These are phyloP conservation scores for Allygus modestus DNA, from an alignment of 2,888 invertebrate species.

Conservation along the genomic window DNA sequence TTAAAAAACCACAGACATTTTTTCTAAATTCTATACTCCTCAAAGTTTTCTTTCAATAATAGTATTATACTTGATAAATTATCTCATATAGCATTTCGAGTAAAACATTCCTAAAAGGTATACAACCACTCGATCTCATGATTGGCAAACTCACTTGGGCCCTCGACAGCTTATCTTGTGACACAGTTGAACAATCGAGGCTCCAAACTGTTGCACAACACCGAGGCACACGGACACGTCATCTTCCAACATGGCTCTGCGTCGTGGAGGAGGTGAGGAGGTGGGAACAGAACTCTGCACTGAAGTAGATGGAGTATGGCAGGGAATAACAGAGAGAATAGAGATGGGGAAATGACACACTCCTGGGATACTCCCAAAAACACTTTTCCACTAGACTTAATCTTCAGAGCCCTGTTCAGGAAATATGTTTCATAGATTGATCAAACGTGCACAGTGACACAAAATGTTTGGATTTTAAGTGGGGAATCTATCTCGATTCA, in stretches of 20 bases:
- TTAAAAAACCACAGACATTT: too few species aligned
- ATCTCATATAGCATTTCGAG: too few species aligned
- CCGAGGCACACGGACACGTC: background rate
- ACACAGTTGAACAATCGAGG: conserved; percentile 8
- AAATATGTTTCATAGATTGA: background rate
- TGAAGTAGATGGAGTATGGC: background rate
- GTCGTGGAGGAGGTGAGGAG: background rate
- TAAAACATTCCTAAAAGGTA: background rate
- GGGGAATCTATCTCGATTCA: background rate
- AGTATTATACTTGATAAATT: too few species aligned
- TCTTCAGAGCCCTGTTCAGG: background rate
- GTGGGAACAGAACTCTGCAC: background rate
- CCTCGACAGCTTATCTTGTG: background rate
- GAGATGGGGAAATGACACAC: background rate
- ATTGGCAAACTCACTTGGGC: background rate
- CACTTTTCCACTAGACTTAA: conserved; percentile 15
- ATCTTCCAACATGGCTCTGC: background rate
- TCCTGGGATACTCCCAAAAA: conserved; percentile 22
- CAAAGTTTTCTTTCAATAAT: too few species aligned
- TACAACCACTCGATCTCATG: background rate
- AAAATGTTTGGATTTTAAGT: background rate
- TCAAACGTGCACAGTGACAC: too few species aligned
- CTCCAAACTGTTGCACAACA: background rate
- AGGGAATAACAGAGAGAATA: background rate
- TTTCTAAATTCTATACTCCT: too few species aligned